Evolutionary conservation across 2,113 vertebrate genomes (phyloP).

Genomic region (Anas platyrhynchos): DNA sequence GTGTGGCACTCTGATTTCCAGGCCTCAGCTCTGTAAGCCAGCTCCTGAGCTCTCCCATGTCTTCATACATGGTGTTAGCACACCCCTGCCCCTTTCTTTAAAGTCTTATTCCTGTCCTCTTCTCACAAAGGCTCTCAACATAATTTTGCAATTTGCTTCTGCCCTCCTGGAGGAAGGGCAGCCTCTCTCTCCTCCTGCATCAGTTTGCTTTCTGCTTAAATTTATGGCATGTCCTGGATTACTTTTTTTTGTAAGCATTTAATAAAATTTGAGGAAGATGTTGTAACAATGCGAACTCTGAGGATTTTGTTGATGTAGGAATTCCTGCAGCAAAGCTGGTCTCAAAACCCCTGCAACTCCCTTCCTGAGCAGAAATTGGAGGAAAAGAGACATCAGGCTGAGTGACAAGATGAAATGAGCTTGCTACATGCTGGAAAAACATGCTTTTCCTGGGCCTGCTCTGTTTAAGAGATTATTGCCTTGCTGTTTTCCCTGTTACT

Average conservation of each 20-base stretch:
- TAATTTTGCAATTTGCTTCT: slow-evolving; percentile 16
- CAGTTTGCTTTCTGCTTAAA: slow-evolving; percentile 48
- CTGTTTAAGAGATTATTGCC: background rate
- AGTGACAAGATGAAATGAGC: background rate
- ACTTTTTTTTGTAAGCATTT: slow-evolving; percentile 59
- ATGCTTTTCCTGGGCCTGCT: background rate
- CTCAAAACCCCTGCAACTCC: background rate
- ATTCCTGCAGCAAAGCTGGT: background rate
- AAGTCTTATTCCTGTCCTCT: background rate
- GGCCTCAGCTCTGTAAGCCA: background rate
- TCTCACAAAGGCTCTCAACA: background rate
- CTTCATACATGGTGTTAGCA: background rate
- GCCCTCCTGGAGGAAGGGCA: background rate
- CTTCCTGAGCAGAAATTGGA: background rate
- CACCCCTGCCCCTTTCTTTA: background rate
- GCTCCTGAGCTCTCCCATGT: background rate
- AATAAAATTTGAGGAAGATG: slow-evolving; percentile 67
- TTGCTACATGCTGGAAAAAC: background rate
- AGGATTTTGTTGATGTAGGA: background rate
- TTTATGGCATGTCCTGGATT: background rate
- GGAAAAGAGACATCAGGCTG: background rate
- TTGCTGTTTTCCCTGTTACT: background rate
- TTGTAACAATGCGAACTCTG: background rate
- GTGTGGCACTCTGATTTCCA: background rate
- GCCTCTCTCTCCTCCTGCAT: background rate